Evolutionary conservation across 1,140 invertebrate genomes (phyloP).

Genomic region (Meloidogyne floridensis): DNA sequence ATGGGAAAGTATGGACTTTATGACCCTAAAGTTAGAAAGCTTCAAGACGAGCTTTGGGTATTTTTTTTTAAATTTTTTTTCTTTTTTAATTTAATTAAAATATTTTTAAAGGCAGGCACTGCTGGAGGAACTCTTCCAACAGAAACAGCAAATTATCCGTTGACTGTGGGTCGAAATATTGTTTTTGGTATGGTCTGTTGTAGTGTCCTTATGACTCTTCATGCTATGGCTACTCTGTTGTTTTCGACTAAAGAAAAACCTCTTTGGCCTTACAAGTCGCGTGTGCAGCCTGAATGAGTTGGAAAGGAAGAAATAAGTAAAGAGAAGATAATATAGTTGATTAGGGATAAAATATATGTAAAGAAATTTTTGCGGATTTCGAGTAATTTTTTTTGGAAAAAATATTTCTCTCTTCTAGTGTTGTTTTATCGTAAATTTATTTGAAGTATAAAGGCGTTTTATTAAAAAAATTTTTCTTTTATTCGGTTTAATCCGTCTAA

Average conservation of each 20-base stretch:
- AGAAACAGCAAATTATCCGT: conserved; percentile 1
- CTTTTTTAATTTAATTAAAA: background rate
- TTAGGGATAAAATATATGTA: too few species aligned
- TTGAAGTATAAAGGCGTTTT: too few species aligned
- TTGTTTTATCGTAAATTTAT: too few species aligned
- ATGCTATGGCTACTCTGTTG: conserved; percentile 2
- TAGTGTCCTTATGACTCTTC: background rate
- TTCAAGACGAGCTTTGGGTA: conserved; percentile 53
- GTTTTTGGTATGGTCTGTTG: background rate
- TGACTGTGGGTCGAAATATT: background rate
- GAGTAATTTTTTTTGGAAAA: too few species aligned
- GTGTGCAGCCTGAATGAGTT: too few species aligned
- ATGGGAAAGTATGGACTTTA: conserved; percentile 66
- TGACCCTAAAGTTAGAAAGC: conserved; percentile 52
- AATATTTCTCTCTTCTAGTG: too few species aligned
- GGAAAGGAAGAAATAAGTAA: too few species aligned
- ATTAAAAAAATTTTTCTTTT: too few species aligned
- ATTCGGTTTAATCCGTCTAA: too few species aligned
- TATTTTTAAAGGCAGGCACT: background rate
- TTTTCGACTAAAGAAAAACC: conserved; percentile 11
- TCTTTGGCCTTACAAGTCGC: conserved; percentile 16
- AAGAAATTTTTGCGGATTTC: too few species aligned
- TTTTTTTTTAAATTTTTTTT: conserved; percentile 35
- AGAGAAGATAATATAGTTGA: too few species aligned
- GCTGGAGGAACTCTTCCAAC: conserved; percentile 11